phyloP scores from a whole-genome alignment of 2,888 invertebrate species.

The Synergus japonicus region DNA sequence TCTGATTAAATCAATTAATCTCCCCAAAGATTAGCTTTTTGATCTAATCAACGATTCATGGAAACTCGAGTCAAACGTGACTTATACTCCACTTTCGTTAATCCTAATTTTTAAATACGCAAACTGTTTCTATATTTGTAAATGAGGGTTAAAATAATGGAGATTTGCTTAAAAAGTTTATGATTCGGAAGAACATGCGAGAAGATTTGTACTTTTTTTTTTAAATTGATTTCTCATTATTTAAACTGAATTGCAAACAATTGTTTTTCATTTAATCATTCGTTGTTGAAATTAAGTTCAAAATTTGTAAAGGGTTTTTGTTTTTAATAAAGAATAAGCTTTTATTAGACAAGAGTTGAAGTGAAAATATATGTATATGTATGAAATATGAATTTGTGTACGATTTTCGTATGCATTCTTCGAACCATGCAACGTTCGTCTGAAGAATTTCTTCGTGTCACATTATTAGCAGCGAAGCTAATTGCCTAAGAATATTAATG shows the following conservation, averaged over 20 bases:
- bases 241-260: neutral
- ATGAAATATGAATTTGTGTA: constrained; percentile 3
- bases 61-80: constrained; percentile 7
- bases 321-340: neutral
- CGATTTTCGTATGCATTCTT: neutral
- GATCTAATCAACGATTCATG: neutral
- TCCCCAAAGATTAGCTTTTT: constrained; percentile 24
- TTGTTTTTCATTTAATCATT: neutral
- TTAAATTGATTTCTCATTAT: neutral
- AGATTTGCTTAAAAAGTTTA: constrained; percentile 1
- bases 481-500: constrained; percentile 18
- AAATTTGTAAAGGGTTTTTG: neutral
- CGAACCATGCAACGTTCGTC: constrained; percentile 13
- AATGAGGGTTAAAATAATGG: neutral
- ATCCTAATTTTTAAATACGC: neutral
- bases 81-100: neutral
- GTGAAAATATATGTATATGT: constrained; percentile 13
- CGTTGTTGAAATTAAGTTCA: neutral
- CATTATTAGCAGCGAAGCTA: constrained; percentile 1
- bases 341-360: neutral
- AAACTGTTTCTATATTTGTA: constrained; percentile 5
- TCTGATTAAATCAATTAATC: constrained; percentile 40
- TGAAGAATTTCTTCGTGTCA: constrained; percentile 5
- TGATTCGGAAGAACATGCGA: neutral
- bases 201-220: neutral